Conservation (phyloP, 2,888 invertebrate species). For the Pegoplata infirma region DNA sequence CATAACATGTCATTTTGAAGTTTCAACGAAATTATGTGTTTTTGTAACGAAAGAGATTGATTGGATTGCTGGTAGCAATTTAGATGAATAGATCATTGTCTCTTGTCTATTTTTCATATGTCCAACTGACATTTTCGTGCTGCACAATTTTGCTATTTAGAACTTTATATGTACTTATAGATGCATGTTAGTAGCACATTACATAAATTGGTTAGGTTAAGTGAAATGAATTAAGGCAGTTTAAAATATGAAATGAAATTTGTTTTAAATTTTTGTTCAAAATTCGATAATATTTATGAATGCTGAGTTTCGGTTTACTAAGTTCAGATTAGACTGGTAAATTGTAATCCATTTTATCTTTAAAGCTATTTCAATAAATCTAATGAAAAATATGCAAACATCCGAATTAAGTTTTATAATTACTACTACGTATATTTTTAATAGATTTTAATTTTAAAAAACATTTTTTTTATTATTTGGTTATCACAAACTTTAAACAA, state of each 20-base stretch:
- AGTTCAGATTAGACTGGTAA: no score
- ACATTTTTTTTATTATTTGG: no score
- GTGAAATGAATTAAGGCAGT: slow-evolving; percentile 1
- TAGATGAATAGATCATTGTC: slow-evolving; percentile 33
- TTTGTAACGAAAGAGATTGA: slow-evolving; percentile 28
- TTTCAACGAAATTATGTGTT: slow-evolving; percentile 18
- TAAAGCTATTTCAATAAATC: background rate
- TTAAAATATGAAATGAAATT: background rate
- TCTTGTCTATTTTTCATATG: slow-evolving; percentile 7
- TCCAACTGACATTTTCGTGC: slow-evolving; percentile 23
- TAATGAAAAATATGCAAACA: no score
- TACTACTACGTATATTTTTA: no score
- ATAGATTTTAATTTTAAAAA: no score
- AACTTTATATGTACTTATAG: background rate
- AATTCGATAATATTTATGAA: no score
- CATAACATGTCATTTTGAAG: slow-evolving; percentile 21
- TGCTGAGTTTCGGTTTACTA: no score
- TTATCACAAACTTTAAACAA: slow-evolving; percentile 9
- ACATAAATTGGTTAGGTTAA: slow-evolving; percentile 13
- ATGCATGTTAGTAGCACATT: slow-evolving; percentile 19
- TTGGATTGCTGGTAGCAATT: slow-evolving; percentile 33
- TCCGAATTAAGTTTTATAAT: no score
- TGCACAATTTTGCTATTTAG: slow-evolving; percentile 12
- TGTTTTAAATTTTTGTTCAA: no score
- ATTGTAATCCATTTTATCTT: no score